Conservation (phyloP, 1,140 invertebrate genomes). For the Drosophila hydei region DNA sequence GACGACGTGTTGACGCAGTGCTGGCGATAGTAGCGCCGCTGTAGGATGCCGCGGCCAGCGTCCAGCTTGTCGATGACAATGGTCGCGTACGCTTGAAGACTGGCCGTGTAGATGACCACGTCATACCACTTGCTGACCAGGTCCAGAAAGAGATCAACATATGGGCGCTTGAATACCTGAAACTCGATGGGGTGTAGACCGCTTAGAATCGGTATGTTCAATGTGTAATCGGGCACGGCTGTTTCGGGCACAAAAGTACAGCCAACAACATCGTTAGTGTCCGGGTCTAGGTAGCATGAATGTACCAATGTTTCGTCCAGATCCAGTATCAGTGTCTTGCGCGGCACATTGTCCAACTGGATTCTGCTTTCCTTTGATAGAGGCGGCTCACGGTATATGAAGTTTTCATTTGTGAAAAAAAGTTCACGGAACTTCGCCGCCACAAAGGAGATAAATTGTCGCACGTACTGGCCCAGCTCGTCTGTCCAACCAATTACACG, state of each 20-base stretch:
- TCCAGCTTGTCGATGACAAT: conserved; percentile 58
- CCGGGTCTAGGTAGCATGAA: conserved; percentile 63
- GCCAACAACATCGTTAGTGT: conserved; percentile 36
- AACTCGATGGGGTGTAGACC: conserved; percentile 29
- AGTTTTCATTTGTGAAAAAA: neutral
- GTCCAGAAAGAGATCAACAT: conserved; percentile 56
- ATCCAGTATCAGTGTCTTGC: conserved; percentile 58
- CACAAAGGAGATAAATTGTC: conserved; percentile 6
- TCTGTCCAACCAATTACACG: neutral
- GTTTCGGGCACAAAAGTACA: conserved; percentile 33
- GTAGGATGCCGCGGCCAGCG: conserved; percentile 43
- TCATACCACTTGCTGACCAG: conserved; percentile 64
- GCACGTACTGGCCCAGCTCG: conserved; percentile 32
- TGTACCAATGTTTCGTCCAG: conserved; percentile 69
- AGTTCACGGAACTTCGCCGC: neutral
- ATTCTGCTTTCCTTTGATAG: conserved; percentile 5
- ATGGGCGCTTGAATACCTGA: conserved; percentile 57
- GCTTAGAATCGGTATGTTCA: conserved; percentile 21
- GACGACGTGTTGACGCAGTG: conserved; percentile 36
- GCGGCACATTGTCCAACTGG: neutral
- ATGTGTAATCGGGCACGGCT: conserved; percentile 47
- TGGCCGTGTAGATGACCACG: conserved; percentile 66
- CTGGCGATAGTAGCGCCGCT: conserved; percentile 56
- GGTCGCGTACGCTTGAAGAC: conserved; percentile 54
- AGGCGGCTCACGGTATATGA: conserved; percentile 32